Conservation (phyloP, 2,113 vertebrate species). For the Neofelis nebulosa region DNA sequence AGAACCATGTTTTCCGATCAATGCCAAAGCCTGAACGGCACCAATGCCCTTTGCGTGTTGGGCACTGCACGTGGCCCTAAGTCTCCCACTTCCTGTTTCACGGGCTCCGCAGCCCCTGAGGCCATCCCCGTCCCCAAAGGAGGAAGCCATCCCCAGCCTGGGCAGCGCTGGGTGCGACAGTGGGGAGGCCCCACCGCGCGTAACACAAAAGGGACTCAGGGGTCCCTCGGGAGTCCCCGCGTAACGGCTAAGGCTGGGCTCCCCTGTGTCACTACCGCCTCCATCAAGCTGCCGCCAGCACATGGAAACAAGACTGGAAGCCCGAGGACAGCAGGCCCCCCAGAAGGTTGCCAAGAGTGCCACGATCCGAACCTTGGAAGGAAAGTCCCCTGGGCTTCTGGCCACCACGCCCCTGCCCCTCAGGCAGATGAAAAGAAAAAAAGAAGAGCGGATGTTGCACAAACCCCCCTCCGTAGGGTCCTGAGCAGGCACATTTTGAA, state of each 20-base stretch:
- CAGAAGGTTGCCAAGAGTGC: background rate
- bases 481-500: slow-evolving; percentile 56
- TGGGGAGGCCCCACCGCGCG: background rate
- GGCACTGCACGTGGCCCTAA: accelerated
- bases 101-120: background rate
- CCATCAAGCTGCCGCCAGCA: background rate
- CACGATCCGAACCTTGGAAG: background rate
- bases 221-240: background rate
- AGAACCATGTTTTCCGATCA: background rate
- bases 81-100: accelerated
- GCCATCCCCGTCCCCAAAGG: background rate
- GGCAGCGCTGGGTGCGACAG: accelerated
- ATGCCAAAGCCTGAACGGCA: accelerated
- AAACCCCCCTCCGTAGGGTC: background rate
- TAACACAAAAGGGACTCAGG: accelerated
- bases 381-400: background rate
- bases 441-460: background rate
- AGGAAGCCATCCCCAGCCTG: background rate
- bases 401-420: background rate
- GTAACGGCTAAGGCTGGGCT: background rate
- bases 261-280: background rate
- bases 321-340: background rate
- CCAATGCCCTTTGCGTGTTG: accelerated
- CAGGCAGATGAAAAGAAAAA: background rate
- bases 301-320: accelerated